Evolutionary conservation across 1,140 invertebrate genomes (phyloP).

Genomic region (Drosophila azteca): DNA sequence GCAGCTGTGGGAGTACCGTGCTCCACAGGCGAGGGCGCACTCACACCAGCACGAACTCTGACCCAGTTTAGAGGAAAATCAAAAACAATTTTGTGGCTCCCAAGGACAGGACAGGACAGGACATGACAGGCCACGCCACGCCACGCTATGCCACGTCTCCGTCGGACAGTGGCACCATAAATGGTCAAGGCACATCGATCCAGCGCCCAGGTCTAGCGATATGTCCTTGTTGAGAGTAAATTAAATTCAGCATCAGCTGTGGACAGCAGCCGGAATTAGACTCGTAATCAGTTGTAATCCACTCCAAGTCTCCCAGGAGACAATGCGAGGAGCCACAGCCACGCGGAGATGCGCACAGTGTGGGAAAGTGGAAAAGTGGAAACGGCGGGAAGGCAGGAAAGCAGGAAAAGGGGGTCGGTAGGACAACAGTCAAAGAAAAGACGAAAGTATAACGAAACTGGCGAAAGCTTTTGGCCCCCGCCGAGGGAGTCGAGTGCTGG

Average conservation of each 20-base stretch:
- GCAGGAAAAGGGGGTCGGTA: no score
- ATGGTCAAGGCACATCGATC: constrained; percentile 61
- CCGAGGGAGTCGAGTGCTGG: constrained; percentile 18
- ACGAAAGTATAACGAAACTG: constrained; percentile 32
- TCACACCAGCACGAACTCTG: constrained; percentile 22
- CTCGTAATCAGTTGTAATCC: constrained; percentile 39
- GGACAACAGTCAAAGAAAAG: no score
- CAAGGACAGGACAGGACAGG: constrained; percentile 47
- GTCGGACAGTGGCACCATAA: constrained; percentile 30
- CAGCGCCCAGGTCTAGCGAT: background rate
- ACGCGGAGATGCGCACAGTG: background rate
- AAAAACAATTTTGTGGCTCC: constrained; percentile 40
- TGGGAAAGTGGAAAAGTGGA: background rate
- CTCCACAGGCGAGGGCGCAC: no score
- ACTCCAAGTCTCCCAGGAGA: constrained; percentile 17
- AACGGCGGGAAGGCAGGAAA: background rate
- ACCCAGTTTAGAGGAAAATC: constrained; percentile 41
- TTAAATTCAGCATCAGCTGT: constrained; percentile 24
- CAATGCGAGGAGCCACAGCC: background rate
- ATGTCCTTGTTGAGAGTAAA: constrained; percentile 29
- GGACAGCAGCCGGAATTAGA: constrained; percentile 14
- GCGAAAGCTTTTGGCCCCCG: constrained; percentile 37
- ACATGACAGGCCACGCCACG: background rate
- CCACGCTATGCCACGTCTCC: constrained; percentile 18
- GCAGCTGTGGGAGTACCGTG: constrained; percentile 13